Percentiles rank a stretch among this genome's conserved stretches.
Conservation (phyloP, 1,140 invertebrate genomes). For the Atta texana region DNA sequence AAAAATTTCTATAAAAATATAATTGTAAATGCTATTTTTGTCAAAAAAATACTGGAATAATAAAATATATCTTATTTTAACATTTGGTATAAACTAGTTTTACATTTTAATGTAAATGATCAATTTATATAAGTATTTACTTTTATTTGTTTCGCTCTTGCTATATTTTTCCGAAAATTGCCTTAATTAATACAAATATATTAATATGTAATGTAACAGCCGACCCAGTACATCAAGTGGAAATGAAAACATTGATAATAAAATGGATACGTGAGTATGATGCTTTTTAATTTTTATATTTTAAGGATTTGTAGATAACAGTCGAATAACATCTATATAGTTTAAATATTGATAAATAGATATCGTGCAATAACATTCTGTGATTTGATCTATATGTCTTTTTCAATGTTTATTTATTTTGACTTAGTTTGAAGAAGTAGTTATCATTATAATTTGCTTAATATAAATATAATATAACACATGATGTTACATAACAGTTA, state of each 20-base stretch:
- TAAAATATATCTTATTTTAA: background rate
- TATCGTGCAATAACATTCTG: too few relatives aligned
- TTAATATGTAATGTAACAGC: slow-evolving; percentile 64
- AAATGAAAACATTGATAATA: slow-evolving; percentile 77
- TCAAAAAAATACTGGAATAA: background rate
- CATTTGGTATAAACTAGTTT: background rate
- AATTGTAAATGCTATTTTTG: slow-evolving; percentile 4
- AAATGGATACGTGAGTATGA: slow-evolving; percentile 79
- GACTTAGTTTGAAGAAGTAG: too few relatives aligned
- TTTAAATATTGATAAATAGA: too few relatives aligned
- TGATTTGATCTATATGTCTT: too few relatives aligned
- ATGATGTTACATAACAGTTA: too few relatives aligned
- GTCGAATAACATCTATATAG: too few relatives aligned
- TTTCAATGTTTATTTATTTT: too few relatives aligned
- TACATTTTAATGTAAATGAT: slow-evolving; percentile 13
- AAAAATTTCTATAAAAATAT: background rate
- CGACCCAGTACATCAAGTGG: slow-evolving; percentile 75
- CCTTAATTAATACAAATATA: background rate
- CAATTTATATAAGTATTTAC: background rate
- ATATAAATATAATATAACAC: too few relatives aligned
- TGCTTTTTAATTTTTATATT: background rate
- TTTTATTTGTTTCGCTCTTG: background rate
- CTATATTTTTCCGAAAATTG: background rate
- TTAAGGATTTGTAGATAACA: background rate
- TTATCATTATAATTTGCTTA: too few relatives aligned